phyloP scores from a whole-genome alignment of 2,113 vertebrate genomes.

The Dromas ardeola region DNA sequence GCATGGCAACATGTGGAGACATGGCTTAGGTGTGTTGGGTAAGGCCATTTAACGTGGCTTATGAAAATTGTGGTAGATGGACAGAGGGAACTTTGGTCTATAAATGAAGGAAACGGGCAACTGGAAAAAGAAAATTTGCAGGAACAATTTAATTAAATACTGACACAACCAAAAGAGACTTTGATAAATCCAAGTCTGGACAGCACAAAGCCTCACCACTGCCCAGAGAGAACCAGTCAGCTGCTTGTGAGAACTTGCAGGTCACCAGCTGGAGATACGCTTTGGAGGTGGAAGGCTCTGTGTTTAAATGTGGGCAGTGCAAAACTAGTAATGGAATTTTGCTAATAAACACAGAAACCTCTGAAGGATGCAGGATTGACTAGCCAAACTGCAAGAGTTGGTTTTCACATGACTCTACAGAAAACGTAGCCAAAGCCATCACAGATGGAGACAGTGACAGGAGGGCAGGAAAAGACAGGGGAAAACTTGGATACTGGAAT shows the following conservation, averaged over 20 bases:
- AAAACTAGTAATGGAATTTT: background rate
- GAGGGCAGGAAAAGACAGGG: background rate
- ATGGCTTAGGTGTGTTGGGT: background rate
- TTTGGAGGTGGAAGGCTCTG: background rate
- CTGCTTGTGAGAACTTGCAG: background rate
- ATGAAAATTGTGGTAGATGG: background rate
- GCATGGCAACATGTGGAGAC: fast-evolving
- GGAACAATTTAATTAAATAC: background rate
- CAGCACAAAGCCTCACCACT: background rate
- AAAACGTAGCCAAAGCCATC: background rate
- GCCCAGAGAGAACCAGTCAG: fast-evolving
- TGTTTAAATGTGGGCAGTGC: fast-evolving
- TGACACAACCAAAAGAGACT: background rate
- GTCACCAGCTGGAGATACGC: background rate
- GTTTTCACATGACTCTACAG: background rate
- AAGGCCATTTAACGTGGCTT: fast-evolving
- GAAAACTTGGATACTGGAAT: background rate
- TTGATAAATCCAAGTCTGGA: background rate
- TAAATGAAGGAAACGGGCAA: background rate
- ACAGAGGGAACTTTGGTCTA: background rate
- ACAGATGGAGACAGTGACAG: background rate
- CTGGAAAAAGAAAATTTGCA: background rate
- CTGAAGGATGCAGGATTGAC: background rate
- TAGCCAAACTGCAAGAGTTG: background rate
- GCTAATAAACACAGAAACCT: background rate